These are phyloP conservation scores for Poecilobothrus nobilitatus DNA, from an alignment of 2,888 invertebrate species.

Conservation along the genomic window DNA sequence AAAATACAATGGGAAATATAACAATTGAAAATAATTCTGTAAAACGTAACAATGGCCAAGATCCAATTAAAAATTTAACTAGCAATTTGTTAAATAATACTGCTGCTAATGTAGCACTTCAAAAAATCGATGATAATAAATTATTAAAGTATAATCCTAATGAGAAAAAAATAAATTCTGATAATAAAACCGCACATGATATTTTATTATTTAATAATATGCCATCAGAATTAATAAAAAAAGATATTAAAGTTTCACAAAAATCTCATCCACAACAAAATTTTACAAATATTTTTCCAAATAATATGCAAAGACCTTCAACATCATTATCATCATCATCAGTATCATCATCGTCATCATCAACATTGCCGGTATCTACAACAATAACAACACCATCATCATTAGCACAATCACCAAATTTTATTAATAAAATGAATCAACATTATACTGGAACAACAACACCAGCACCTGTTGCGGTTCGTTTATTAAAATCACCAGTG, in stretches of 20 bases:
- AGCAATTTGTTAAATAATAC: background rate
- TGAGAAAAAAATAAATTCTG: background rate
- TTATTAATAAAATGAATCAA: background rate
- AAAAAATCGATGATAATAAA: background rate
- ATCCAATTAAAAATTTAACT: background rate
- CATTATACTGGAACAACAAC: background rate
- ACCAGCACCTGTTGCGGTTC: background rate
- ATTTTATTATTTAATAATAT: background rate
- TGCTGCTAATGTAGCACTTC: background rate
- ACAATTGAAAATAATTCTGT: background rate
- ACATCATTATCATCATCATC: too few relatives aligned
- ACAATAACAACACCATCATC: background rate
- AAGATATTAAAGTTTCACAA: background rate
- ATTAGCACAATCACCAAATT: too few relatives aligned
- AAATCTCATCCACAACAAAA: background rate
- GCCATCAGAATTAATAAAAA: background rate
- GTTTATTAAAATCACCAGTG: constrained; percentile 1
- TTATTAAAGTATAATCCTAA: too few relatives aligned
- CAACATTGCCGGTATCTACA: too few relatives aligned
- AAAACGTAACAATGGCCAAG: background rate
- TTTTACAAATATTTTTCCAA: background rate
- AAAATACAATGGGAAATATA: background rate
- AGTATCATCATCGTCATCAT: background rate
- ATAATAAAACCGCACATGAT: background rate
- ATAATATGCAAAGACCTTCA: background rate